phyloP scores from a whole-genome alignment of 1,140 invertebrate species.

The Dinoponera quadriceps region DNA sequence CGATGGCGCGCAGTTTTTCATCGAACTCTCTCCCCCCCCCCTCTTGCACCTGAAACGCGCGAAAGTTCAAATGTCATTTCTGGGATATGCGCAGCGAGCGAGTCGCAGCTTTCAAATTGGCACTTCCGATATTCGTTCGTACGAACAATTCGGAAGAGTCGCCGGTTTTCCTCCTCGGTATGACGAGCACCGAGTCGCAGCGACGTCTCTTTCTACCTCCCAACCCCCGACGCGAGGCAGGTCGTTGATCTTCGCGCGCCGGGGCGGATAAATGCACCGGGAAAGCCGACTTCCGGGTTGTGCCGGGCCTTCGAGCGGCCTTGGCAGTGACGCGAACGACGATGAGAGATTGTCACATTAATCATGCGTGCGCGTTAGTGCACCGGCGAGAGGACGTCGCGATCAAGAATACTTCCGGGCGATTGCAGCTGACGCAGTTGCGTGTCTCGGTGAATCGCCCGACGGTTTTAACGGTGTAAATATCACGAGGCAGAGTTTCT shows the following conservation, averaged over 20 bases:
- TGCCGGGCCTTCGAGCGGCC: conserved; percentile 47
- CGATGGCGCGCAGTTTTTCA: neutral
- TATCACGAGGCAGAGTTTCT: no score
- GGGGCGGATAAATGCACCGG: conserved; percentile 44
- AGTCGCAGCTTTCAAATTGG: no score
- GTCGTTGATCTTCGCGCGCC: conserved; percentile 72
- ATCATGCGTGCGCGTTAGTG: conserved; percentile 14
- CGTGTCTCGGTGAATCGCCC: neutral
- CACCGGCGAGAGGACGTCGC: neutral
- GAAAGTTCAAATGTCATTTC: no score
- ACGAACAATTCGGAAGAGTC: neutral
- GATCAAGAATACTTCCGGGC: neutral
- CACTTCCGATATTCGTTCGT: neutral
- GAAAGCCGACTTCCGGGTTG: conserved; percentile 40
- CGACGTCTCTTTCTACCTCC: neutral
- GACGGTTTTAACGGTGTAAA: no score
- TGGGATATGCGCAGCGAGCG: no score
- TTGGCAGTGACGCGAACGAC: conserved; percentile 60
- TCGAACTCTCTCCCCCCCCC: neutral
- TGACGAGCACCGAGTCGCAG: neutral
- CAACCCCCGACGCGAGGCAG: neutral
- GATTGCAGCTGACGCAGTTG: neutral
- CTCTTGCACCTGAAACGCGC: no score
- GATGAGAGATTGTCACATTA: conserved; percentile 24
- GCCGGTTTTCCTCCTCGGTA: neutral